phyloP scores from a whole-genome alignment of 2,797 vertebrate genomes.

The Tragopan temminckii region DNA sequence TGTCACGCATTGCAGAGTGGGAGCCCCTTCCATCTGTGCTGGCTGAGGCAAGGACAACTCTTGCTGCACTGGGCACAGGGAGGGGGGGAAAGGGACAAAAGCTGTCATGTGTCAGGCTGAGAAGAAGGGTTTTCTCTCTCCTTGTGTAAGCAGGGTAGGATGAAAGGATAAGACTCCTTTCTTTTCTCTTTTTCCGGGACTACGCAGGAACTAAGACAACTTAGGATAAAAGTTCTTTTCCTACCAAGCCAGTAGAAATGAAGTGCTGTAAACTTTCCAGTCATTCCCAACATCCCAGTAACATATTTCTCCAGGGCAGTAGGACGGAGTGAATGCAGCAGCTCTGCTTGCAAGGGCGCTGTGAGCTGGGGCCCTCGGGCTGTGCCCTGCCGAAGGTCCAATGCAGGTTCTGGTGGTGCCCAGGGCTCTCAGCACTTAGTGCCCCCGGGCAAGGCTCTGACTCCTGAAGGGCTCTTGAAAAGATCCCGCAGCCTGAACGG shows the following conservation, averaged over 20 bases:
- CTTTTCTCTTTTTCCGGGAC: too few species aligned
- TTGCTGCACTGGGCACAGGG: background rate
- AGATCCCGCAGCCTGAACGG: background rate
- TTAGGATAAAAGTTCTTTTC: background rate
- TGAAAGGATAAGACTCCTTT: background rate
- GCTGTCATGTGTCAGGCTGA: background rate
- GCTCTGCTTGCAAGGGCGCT: background rate
- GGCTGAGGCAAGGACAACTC: background rate
- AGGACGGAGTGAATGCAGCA: background rate
- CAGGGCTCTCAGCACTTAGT: accelerated
- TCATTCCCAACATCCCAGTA: background rate
- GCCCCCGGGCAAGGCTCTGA: background rate
- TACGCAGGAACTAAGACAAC: background rate
- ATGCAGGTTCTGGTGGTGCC: background rate
- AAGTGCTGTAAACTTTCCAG: background rate
- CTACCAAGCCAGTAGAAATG: background rate
- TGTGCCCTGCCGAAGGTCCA: accelerated
- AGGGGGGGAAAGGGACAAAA: background rate
- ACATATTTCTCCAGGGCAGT: background rate
- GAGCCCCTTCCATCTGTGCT: accelerated
- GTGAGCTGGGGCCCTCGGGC: background rate
- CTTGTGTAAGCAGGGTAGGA: background rate
- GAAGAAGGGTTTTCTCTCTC: background rate
- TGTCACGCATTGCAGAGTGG: too few species aligned
- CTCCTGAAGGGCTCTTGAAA: background rate